Conservation (phyloP, 2,888 invertebrate genomes). For the Nowickia ferox region DNA sequence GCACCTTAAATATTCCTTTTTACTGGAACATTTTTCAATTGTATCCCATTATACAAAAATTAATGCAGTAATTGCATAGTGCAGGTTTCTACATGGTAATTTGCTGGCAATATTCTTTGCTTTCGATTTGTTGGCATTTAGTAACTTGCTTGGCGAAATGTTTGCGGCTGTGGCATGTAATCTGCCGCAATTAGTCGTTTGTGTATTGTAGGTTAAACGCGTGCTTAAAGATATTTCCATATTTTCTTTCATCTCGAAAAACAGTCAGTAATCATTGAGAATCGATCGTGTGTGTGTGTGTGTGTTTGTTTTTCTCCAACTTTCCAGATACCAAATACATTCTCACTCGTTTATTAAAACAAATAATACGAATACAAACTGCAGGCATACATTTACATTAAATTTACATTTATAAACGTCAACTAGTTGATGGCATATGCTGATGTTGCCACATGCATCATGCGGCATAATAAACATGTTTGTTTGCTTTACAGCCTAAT, state of each 20-base stretch:
- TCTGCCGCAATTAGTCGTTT: constrained; percentile 58
- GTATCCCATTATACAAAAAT: not conserved
- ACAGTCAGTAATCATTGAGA: constrained; percentile 33
- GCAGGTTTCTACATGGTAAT: constrained; percentile 46
- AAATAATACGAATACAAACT: constrained; percentile 24
- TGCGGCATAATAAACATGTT: constrained; percentile 46
- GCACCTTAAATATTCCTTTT: not conserved
- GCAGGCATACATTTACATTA: constrained; percentile 34
- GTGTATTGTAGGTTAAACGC: constrained; percentile 70
- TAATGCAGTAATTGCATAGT: constrained; percentile 56
- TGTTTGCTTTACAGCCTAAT: constrained; percentile 42
- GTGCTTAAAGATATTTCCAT: constrained; percentile 63
- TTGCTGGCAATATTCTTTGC: constrained; percentile 41
- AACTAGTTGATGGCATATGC: constrained; percentile 52
- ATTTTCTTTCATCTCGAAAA: constrained; percentile 7
- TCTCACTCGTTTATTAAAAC: constrained; percentile 9
- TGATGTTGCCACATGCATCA: constrained; percentile 28
- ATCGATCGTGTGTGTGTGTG: constrained; percentile 28
- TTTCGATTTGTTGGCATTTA: constrained; percentile 38
- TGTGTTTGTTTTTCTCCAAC: not conserved
- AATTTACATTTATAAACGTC: constrained; percentile 53
- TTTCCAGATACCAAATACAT: constrained; percentile 13
- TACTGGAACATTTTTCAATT: not conserved
- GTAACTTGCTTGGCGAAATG: constrained; percentile 28
- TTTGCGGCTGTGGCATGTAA: constrained; percentile 49